Percentiles rank a stretch among this genome's conserved stretches.
Evolutionary conservation across 2,113 vertebrate genomes (phyloP).

Genomic region (Paramormyrops kingsleyae): DNA sequence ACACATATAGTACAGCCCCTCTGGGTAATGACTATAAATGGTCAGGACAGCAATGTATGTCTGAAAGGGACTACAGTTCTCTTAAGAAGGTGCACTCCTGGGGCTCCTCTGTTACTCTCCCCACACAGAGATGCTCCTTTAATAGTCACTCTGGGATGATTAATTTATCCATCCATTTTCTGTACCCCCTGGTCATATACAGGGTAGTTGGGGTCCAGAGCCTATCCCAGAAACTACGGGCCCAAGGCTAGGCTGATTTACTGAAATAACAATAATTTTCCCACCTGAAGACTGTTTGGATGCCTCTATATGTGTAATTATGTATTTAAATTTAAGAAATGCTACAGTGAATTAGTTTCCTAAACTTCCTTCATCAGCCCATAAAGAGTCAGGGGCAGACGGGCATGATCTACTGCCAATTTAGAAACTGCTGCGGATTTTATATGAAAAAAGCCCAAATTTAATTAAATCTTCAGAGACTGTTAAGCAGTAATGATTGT

Average conservation of each 20-base stretch:
- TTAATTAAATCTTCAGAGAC: constrained; percentile 14
- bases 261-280: neutral
- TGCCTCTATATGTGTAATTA: neutral
- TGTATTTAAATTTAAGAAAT: neutral
- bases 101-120: neutral
- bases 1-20: neutral
- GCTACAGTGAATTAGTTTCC: neutral
- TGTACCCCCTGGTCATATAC: neutral
- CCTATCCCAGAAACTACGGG: neutral
- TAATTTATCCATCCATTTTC: neutral
- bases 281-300: neutral
- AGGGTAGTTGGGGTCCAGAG: neutral
- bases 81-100: neutral
- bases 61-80: neutral
- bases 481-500: neutral
- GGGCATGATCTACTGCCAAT: neutral
- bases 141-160: neutral
- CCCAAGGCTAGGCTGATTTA: neutral
- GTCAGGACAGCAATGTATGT: neutral
- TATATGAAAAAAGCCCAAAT: neutral
- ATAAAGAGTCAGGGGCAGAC: neutral
- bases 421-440: neutral
- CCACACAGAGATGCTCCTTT: neutral
- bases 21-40: neutral
- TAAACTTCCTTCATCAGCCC: neutral